Evolutionary conservation across 2,797 vertebrate species (phyloP).

Genomic region (Halcyon smyrnensis): DNA sequence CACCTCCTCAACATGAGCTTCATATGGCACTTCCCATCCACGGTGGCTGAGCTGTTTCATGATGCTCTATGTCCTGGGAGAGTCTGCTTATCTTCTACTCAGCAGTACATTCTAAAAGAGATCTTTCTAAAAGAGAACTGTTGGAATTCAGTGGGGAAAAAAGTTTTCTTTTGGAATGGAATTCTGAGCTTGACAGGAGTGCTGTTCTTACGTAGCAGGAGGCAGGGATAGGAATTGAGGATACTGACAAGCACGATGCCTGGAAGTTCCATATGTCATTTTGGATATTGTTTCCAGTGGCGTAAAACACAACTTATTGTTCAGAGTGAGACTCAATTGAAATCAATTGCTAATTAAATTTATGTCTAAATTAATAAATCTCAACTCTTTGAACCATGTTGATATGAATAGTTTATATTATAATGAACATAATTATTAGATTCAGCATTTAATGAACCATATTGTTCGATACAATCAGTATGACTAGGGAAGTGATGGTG

Average conservation of each 20-base stretch:
- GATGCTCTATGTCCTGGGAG: not conserved
- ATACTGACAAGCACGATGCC: not conserved
- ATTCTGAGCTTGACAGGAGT: not conserved
- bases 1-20: not conserved
- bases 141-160: not conserved
- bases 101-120: not conserved
- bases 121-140: not conserved
- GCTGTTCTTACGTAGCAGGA: not conserved
- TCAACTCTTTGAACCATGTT: slow-evolving; percentile 77
- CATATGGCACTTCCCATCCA: not conserved
- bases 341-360: slow-evolving; percentile 81
- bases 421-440: slow-evolving; percentile 77
- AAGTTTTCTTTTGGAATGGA: not conserved
- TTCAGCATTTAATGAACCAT: slow-evolving; percentile 77
- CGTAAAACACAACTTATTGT: slow-evolving; percentile 66
- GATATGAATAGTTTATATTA: slow-evolving; percentile 80
- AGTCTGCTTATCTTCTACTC: not conserved
- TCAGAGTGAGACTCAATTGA: slow-evolving; percentile 68
- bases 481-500: not conserved
- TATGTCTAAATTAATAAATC: slow-evolving; percentile 81
- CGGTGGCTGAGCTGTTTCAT: not conserved
- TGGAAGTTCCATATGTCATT: slow-evolving; percentile 6
- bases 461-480: slow-evolving; percentile 62
- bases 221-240: not conserved
- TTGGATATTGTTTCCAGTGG: slow-evolving; percentile 30